Evolutionary conservation across 2,113 vertebrate genomes (phyloP).

Genomic region (Rhagologus leucostigma): DNA sequence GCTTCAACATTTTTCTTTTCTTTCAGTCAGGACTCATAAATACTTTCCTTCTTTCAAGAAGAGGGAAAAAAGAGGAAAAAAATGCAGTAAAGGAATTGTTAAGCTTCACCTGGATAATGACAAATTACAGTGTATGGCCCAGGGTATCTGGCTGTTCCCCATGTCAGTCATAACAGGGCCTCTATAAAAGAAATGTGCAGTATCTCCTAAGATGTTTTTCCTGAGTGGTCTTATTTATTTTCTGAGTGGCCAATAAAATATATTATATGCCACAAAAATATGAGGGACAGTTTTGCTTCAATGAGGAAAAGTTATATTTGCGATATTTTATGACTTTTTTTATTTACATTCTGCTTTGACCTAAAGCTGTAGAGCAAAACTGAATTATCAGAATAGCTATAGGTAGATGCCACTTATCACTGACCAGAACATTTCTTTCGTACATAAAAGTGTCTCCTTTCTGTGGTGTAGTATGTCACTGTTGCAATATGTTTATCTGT

Average conservation of each 20-base stretch:
- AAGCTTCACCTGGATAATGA: neutral
- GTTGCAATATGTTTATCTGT: conserved; percentile 28
- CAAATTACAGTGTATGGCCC: neutral
- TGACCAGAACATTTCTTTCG: neutral
- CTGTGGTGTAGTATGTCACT: conserved; percentile 36
- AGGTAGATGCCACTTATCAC: neutral
- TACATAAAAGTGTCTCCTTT: conserved; percentile 7
- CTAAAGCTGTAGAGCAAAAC: neutral
- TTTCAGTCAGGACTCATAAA: neutral
- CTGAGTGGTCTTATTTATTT: neutral
- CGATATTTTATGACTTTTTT: neutral
- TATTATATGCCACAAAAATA: rapidly evolving
- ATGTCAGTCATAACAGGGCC: neutral
- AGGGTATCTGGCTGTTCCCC: neutral
- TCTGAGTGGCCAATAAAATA: neutral
- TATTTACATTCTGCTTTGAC: neutral
- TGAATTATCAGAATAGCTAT: neutral
- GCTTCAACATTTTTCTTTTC: neutral
- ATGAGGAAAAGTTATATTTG: neutral
- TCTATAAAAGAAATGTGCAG: neutral
- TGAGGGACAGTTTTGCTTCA: neutral
- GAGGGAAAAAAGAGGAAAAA: neutral
- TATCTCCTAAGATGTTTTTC: neutral
- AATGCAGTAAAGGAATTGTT: neutral
- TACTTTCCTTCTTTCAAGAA: neutral